Base-by-base conservation (phyloP, 1,140 invertebrate genomes). In the Druon quercuslanigerum region DNA sequence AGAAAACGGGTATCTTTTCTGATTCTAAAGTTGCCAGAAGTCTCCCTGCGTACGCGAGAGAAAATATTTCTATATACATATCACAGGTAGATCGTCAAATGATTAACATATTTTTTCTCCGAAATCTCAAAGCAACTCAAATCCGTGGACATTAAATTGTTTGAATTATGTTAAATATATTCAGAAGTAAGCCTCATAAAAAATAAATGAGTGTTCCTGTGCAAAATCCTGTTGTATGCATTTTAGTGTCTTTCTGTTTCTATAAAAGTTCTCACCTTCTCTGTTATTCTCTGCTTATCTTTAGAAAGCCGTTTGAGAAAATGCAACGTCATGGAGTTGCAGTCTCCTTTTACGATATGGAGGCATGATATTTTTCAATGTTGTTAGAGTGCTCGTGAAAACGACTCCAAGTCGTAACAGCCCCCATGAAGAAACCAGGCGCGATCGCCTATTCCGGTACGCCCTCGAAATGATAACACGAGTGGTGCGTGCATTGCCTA, bases 401-500 rank as follows among this genome's bases (percentile, higher is more conserved):
- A 66, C 33, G 57, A 66, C 57, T 66, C 20, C 20, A 33, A 66
- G 57, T 33, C 57, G 57, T 66, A 66, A 66, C 57, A 25, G 33
- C 57, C 79, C 79, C 78, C 76, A 78, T 51, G 75, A 74, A 79
- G 79, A 75, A 80, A 71, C 77, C 78, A 78, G 78, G 14, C 74
- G 70, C 60, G 79, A 81, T 79, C 77, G 73, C 77, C 79, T 80
- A 84, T 82, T 84, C 79, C 80, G 75, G 82, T 82, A 77, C 79
- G 77, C 73, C 77, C 78, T 82, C 80, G 71, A 76, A 71, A 57
- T 73, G 80, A 84, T 82, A 84, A 84, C 78, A 73, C 73, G 56
- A 83, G 73, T 76, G 71, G 78, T 77, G 80, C 71, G 72, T 73
- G 75, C 73, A 77, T 74, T 73, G 79, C 78, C 77, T 51, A 50